phyloP scores from a whole-genome alignment of 2,113 vertebrate genomes.

The Hemibagrus wyckioides region DNA sequence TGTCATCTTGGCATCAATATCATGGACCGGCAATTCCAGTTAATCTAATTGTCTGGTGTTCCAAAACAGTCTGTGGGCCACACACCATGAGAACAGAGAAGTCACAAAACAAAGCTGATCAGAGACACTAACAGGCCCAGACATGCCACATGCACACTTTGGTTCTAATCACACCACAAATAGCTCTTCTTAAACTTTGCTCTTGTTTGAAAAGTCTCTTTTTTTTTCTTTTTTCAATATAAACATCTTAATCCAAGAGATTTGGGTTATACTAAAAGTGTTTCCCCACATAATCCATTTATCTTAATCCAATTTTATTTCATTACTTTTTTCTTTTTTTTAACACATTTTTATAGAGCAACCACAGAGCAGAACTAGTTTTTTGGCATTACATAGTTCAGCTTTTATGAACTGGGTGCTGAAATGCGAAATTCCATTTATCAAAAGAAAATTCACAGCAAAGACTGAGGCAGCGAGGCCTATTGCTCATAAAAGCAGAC shows the following conservation, averaged over 20 bases:
- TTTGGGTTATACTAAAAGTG: not conserved
- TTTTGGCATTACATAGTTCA: not conserved
- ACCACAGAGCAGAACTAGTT: not conserved
- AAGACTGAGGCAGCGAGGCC: not conserved
- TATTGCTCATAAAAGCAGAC: constrained; percentile 29
- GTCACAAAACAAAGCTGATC: constrained; percentile 50
- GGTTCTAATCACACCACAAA: constrained; percentile 22
- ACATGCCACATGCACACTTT: constrained; percentile 47
- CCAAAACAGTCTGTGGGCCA: constrained; percentile 61
- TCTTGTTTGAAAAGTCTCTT: constrained; percentile 5
- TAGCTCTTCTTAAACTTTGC: not conserved
- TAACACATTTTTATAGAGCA: not conserved
- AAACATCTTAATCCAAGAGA: not conserved
- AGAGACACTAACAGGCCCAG: constrained; percentile 56
- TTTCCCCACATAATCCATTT: not conserved
- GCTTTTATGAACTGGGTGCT: constrained; percentile 28
- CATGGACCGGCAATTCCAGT: constrained; percentile 45
- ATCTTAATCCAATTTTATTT: not conserved
- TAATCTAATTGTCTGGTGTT: constrained; percentile 53
- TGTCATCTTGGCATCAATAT: constrained; percentile 46
- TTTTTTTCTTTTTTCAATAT: not conserved
- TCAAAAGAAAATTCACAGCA: constrained; percentile 34
- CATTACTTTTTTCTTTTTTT: not conserved
- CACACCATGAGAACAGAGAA: constrained; percentile 65
- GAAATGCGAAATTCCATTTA: constrained; percentile 45